Base-by-base conservation (phyloP, 2,888 invertebrate genomes). In the Euplexia lucipara region DNA sequence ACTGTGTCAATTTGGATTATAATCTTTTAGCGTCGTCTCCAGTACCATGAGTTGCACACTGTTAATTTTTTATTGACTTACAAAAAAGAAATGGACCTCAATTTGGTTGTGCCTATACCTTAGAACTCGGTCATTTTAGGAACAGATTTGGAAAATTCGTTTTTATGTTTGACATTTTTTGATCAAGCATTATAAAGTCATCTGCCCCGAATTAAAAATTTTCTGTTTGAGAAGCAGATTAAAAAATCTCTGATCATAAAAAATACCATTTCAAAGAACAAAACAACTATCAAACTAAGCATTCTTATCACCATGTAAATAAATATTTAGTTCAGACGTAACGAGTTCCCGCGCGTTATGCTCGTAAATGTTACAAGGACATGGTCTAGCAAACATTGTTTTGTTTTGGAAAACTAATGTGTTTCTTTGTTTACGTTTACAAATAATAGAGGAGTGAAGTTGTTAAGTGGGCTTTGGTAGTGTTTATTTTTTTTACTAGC, bases 291-390 rank as follows among this genome's bases (percentile, higher is more conserved):
- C n/a, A 58, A 39, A 68, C 20, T 67, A 12, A 64, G 32, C 9
- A 39, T 39, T 70, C 37, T 51, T 67, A 39, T 62, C 44, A 39
- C 5, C n/a, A n/a, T n/a, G 16, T 30, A 71, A 30, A 34, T 45
- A 51, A 61, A 71, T 62, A 51, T 62, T 62, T 34, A 45, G 34
- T 71, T 45, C 16, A 20, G 9, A 32, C 30, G 30, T 30, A 35
- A 45, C 35, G 22, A 44, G 42, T 41, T 74, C 8, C 35, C 16
- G 34, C 59, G 32, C 45, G 34, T 35, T 35, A 39, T 44, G 5
- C 26, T 26, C 26, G 26, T 26, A 66, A 70, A 58, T 74, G 39
- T 67, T 67, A 70, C 70, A 75, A 70, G 70, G 70, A 44, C 69
- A 68, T 58, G 35, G 4, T 18, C 12, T 39, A 34, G 34, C 42